Evolutionary conservation across 1,140 invertebrate species (phyloP), one percentile per base, ranked within the genome.

Genomic region (Cephus cinctus): DNA sequence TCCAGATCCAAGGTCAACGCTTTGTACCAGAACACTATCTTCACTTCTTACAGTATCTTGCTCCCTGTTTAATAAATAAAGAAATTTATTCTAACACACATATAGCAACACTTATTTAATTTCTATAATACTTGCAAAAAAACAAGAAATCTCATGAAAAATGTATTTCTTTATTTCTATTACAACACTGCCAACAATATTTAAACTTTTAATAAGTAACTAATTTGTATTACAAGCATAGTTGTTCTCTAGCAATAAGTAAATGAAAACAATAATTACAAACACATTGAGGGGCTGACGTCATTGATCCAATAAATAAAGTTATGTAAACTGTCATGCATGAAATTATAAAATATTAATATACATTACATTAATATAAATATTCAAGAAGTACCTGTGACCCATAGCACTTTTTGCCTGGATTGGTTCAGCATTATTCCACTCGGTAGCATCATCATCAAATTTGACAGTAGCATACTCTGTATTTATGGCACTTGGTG

Each of bases 401-500:
- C 69, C 71, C 63, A 73, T 65, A 3, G 71, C 64, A 47, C 69
- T 75, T 54, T 75, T 75, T 0, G 61, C 47, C 36, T 74, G 73
- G 4, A 59, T 59, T 2, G 67, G 54, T 4, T 57, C 64, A 6
- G 52, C 45, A 40, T 69, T 64, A 25, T 68, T 62, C 71, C 69
- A 75, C 32, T 75, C 67, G 0, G 65, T 69, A 0, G 62, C 61
- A 25, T 80, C 78, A 4, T 75, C 72, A 15, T 81, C 80, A 36
- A 84, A 87, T 62, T 86, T 89, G 0, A 89, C 85, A 2, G 82
- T 83, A 0, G 79, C 76, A 57, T 83, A 81, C 35, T 92, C 89
- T n/a, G 88, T 76, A 66, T 92, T 92, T 52, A 93, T 91, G 18
- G 88, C 88, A 48, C 88, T 88, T 0, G 91, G 90, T 1, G 90